Percentiles rank a stretch among this genome's conserved stretches.
Evolutionary conservation across 2,113 vertebrate species (phyloP).

Genomic region (Gallinago paraguaiae): DNA sequence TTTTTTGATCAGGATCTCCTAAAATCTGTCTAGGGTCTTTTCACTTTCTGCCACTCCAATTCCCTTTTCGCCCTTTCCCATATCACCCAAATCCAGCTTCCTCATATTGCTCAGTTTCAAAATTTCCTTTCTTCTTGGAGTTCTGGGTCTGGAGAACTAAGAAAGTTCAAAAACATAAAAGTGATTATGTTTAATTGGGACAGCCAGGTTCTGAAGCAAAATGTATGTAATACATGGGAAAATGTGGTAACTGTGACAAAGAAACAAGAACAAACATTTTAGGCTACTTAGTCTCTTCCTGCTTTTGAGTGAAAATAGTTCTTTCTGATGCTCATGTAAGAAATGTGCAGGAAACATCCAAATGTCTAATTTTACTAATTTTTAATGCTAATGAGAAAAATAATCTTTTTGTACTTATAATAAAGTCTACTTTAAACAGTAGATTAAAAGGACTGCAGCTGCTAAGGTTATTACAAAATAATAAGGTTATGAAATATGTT

Average conservation of each 20-base stretch:
- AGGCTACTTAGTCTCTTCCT: not conserved
- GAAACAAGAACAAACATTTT: not conserved
- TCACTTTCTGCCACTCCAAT: not conserved
- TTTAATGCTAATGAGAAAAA: not conserved
- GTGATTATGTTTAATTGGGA: not conserved
- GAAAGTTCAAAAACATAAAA: not conserved
- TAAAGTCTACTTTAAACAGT: not conserved
- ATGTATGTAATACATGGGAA: rapidly evolving
- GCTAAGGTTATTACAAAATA: not conserved
- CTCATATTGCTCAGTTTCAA: not conserved
- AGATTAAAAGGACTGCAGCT: not conserved
- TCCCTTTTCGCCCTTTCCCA: not conserved
- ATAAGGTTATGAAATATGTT: not conserved
- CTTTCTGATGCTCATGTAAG: not conserved
- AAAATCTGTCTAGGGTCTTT: not conserved
- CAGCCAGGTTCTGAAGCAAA: not conserved
- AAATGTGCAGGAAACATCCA: not conserved
- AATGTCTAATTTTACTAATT: not conserved
- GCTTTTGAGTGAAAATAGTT: not conserved
- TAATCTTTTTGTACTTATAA: not conserved
- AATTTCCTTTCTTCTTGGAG: not conserved
- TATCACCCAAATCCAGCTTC: not conserved
- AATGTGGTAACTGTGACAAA: not conserved
- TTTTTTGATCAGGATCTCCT: not conserved
- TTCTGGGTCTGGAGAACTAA: not conserved